A percentile compares a stretch with the other conserved stretches of the same genome.
Evolutionary conservation across 2,113 vertebrate genomes (phyloP).

Genomic region (Collichthys lucidus): DNA sequence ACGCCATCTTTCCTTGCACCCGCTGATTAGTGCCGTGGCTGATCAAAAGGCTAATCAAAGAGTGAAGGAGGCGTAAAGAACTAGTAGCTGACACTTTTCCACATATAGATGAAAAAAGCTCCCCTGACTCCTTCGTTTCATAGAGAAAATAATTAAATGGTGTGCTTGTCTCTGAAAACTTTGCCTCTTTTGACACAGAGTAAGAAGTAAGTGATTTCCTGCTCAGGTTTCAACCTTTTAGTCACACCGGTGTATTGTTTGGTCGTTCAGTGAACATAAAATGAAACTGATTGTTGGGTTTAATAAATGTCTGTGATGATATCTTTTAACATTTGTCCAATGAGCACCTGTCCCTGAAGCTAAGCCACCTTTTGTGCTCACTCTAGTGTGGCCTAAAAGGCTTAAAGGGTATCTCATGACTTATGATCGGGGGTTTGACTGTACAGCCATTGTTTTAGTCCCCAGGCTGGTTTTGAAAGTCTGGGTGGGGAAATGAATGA

Average conservation of each 20-base stretch:
- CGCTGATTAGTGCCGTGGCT: conserved; percentile 70
- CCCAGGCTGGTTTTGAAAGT: conserved; percentile 22
- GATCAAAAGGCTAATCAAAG: conserved; percentile 82
- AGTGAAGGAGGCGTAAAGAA: conserved; percentile 48
- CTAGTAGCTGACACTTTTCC: conserved; percentile 57
- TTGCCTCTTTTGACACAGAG: conserved; percentile 34
- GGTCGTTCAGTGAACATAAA: not conserved
- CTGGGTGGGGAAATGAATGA: conserved; percentile 33
- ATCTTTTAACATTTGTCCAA: not conserved
- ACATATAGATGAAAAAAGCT: conserved; percentile 46
- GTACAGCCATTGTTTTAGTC: conserved; percentile 37
- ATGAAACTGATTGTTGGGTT: not conserved
- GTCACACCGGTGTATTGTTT: not conserved
- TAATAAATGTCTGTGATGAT: not conserved
- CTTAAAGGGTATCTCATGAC: conserved; percentile 9
- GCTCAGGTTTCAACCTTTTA: not conserved
- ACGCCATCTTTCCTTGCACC: conserved; percentile 64
- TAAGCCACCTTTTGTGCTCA: not conserved
- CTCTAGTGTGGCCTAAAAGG: not conserved
- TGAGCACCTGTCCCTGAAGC: not conserved
- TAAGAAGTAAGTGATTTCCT: conserved; percentile 24
- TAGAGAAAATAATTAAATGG: conserved; percentile 71
- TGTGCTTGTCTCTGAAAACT: conserved; percentile 51
- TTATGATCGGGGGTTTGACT: not conserved
- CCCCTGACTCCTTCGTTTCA: conserved; percentile 50